Percentiles rank a stretch among this genome's conserved stretches.
Conservation (phyloP, 2,888 invertebrate genomes). For the Suillia variegata region DNA sequence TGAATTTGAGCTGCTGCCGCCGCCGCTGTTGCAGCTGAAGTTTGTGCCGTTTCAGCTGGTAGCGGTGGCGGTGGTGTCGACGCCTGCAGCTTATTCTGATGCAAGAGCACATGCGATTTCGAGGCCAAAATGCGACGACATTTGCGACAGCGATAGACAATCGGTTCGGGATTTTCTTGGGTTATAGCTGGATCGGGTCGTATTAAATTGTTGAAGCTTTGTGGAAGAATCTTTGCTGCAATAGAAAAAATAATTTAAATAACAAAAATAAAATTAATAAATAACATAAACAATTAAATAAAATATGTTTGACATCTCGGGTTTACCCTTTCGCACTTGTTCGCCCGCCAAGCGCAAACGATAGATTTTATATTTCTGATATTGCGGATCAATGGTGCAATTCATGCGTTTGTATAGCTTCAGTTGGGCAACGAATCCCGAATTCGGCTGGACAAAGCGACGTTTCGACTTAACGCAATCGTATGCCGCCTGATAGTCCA, state of each 20-base stretch:
- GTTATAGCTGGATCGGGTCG: constrained; percentile 80
- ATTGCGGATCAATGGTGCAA: constrained; percentile 70
- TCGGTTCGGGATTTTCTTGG: constrained; percentile 78
- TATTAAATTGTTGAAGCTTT: constrained; percentile 75
- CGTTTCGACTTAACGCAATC: constrained; percentile 73
- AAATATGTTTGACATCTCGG: not conserved
- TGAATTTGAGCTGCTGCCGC: constrained; percentile 11
- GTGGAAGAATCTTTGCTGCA: constrained; percentile 80
- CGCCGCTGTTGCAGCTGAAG: constrained; percentile 19
- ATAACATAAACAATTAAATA: constrained; percentile 4
- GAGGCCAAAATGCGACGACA: constrained; percentile 83
- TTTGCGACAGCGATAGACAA: constrained; percentile 82
- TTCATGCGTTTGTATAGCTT: constrained; percentile 81
- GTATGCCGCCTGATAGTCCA: constrained; percentile 75
- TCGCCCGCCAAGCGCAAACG: constrained; percentile 80
- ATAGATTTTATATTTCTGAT: constrained; percentile 76
- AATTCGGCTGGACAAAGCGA: constrained; percentile 76
- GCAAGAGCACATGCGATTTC: constrained; percentile 78
- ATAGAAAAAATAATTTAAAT: constrained; percentile 16
- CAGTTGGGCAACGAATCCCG: constrained; percentile 80
- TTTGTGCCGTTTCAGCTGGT: constrained; percentile 6
- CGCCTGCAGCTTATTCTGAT: constrained; percentile 49
- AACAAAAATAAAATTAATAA: constrained; percentile 7
- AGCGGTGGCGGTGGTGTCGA: not conserved
- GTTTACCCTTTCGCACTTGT: constrained; percentile 75